Evolutionary conservation across 2,797 vertebrate genomes (phyloP).

Genomic region (Helarctos malayanus): DNA sequence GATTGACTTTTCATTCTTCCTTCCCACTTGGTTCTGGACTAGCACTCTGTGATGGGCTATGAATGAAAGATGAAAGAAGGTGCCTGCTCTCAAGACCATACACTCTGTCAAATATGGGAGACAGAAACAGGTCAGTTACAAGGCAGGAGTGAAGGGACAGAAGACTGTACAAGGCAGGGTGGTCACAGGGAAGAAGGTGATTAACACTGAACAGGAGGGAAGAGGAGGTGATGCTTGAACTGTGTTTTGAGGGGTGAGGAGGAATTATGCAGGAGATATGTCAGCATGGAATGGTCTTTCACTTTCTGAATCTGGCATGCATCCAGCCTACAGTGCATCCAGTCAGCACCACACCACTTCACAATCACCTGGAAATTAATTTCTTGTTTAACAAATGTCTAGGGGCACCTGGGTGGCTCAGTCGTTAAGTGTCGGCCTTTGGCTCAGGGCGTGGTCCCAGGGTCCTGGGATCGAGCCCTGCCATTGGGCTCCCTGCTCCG

Average conservation of each 20-base stretch:
- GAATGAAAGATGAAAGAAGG: background rate
- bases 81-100: background rate
- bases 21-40: background rate
- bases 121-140: background rate
- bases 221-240: background rate
- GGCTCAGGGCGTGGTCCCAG: too few relatives aligned
- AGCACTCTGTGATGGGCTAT: background rate
- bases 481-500: too few relatives aligned
- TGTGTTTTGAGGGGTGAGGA: background rate
- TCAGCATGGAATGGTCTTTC: background rate
- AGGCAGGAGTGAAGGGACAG: background rate
- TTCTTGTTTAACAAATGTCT: slow-evolving; percentile 20
- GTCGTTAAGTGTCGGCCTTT: too few relatives aligned
- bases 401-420: too few relatives aligned
- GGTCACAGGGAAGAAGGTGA: background rate
- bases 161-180: background rate
- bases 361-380: background rate
- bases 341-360: background rate
- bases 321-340: background rate
- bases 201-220: background rate
- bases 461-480: too few relatives aligned
- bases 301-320: background rate
- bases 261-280: background rate
- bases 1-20: background rate
- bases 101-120: background rate